Conservation (phyloP, 2,113 vertebrate genomes). For the Otocyon megalotis region DNA sequence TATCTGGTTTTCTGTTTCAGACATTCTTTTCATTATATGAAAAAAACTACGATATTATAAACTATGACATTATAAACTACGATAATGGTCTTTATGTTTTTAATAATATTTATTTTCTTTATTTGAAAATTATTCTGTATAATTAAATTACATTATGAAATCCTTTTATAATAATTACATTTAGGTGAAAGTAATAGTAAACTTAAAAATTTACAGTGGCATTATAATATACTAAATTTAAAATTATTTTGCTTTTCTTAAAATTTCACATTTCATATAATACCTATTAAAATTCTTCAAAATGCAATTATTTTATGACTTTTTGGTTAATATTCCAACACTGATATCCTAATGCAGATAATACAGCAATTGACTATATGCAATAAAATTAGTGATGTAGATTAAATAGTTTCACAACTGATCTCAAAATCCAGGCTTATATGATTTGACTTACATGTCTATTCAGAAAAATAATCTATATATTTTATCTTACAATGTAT, state of each 20-base stretch:
- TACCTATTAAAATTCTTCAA: background rate
- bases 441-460: background rate
- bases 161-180: background rate
- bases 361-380: background rate
- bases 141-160: background rate
- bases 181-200: background rate
- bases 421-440: background rate
- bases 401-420: background rate
- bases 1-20: background rate
- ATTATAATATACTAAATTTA: background rate
- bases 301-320: background rate
- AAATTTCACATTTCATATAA: conserved; percentile 7
- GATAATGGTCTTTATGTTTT: background rate
- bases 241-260: background rate
- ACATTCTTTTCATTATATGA: background rate
- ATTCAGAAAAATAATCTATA: background rate
- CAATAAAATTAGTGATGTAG: background rate
- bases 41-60: too few species aligned
- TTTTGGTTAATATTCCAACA: background rate
- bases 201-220: background rate
- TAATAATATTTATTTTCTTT: background rate
- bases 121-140: background rate
- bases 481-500: conserved; percentile 9
- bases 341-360: background rate
- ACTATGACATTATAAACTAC: background rate